Evolutionary conservation across 2,888 invertebrate species (phyloP), one percentile per base, ranked within the genome.

Genomic region (Dioctria rufipes): DNA sequence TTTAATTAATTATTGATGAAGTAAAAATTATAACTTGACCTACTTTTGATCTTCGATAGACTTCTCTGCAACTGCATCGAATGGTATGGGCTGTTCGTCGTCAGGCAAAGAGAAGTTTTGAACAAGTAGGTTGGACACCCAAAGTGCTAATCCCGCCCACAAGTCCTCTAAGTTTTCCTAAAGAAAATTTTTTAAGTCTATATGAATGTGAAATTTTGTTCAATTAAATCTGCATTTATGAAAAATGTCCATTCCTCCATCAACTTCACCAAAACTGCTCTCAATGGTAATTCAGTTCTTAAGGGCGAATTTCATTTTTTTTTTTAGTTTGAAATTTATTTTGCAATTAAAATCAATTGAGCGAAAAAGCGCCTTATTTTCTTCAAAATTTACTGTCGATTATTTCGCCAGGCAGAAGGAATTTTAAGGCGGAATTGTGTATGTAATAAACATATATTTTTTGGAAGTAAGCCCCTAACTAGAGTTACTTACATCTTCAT

Each of bases 41-140:
- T 90, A 96, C 96, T 95, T 96, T 90, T 98, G 97, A 86, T 96
- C 94, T 85, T 98, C 96, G 81, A 96, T 94, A 61, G 94, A 92
- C 58, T 92, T 91, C 84, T 96, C 96, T 4, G 95, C 94, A 1
- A 95, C 93, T 11, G 96, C 95, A 90, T 97, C 97, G 87, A 96
- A 96, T 0, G 97, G 97, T 81, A 94, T 91, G 1, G 93, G 92
- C 84, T 93, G 91, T 61, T 91, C 90, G 5, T 89, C 88, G 77
- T 90, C 89, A 0, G 86, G 84, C 58, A 89, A 75, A 80, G 86
- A 84, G 63, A 88, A 75, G 11, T 90, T 91, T 13, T 91, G 89
- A 75, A 91, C 89, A 80, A 94, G 88, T 2, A 93, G 91, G 5
- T 90, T 91, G 11, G 92, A 91, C 65, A 94, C 85, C 86, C 93